Base-by-base conservation (phyloP, 1,140 invertebrate genomes). In the Cephus cinctus region DNA sequence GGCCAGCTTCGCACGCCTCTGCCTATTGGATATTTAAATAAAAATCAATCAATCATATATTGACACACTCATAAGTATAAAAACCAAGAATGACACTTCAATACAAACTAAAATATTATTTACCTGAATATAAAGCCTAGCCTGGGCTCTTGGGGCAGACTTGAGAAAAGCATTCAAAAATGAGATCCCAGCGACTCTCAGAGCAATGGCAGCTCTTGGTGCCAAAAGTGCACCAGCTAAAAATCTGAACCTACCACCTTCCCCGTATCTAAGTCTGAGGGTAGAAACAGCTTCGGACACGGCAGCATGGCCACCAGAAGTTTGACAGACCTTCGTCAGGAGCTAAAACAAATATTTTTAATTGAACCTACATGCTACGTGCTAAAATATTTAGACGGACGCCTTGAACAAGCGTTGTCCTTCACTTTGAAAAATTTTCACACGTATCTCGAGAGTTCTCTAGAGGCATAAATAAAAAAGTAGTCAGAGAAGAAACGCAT, bases 251-350 rank as follows among this genome's bases (percentile, higher is more conserved):
- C 94, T 80, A 3, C 94, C 92, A 0, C 92, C 90, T 67, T 98
- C 94, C 15, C 92, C 93, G 64, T 92, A 93, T 22, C 92, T 80
- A 0, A 97, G 75, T 11, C 94, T 81, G 30, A 96, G 76, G 0
- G 92, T 94, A 0, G 92, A 92, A 44, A 96, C 82, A 0, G 94
- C 92, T 69, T 97, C 94, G 0, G 92, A 89, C 8, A 96, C 89
- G 47, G 88, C 84, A 0, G 82, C 81, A 71, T 92, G 89, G 4
- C 91, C 92, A 1, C 80, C 80, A 2, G 84, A 79, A 25, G 84
- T 81, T 62, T 87, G 83, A 71, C 89, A 91, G 18, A 86, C 83
- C 63, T 85, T 86, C 36, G 87, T 86, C 14, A 91, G 74, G 25
- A 91, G 71, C 84, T 92, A 79, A 0, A 80, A 78, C 47, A 59